Conservation (phyloP, 2,888 invertebrate species). For the Ichneumoninae sp. region DNA sequence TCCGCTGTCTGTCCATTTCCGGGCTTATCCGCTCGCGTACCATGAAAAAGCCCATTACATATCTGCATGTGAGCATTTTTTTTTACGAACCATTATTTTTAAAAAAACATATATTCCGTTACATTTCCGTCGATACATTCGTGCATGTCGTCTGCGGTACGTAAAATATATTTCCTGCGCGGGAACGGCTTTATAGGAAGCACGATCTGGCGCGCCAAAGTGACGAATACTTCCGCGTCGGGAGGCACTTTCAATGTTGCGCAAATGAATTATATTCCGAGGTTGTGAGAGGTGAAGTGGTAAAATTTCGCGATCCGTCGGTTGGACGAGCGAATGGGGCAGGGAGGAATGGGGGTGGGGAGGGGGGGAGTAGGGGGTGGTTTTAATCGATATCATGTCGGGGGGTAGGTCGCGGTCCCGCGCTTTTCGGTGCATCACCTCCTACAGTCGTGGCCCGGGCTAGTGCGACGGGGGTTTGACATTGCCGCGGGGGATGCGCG, state of each 20-base stretch:
- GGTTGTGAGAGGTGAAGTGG: constrained; percentile 15
- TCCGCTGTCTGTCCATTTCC: constrained; percentile 32
- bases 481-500: constrained; percentile 23
- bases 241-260: constrained; percentile 44
- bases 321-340: not conserved
- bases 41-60: not conserved
- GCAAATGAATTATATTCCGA: constrained; percentile 51
- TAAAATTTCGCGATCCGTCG: constrained; percentile 22
- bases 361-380: not conserved
- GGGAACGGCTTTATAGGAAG: constrained; percentile 24
- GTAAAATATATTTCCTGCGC: constrained; percentile 8
- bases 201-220: constrained; percentile 34
- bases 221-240: constrained; percentile 45
- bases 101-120: not conserved
- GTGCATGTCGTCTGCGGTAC: not conserved
- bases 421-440: constrained; percentile 41
- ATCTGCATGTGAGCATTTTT: not conserved
- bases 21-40: not conserved
- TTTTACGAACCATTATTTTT: not conserved
- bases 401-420: not conserved
- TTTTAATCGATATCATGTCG: constrained; percentile 57
- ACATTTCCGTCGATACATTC: constrained; percentile 17
- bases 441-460: constrained; percentile 1
- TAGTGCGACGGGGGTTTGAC: not conserved
- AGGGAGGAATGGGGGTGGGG: not conserved